phyloP scores from a whole-genome alignment of 2,888 invertebrate genomes.

The Beris chalybata region DNA sequence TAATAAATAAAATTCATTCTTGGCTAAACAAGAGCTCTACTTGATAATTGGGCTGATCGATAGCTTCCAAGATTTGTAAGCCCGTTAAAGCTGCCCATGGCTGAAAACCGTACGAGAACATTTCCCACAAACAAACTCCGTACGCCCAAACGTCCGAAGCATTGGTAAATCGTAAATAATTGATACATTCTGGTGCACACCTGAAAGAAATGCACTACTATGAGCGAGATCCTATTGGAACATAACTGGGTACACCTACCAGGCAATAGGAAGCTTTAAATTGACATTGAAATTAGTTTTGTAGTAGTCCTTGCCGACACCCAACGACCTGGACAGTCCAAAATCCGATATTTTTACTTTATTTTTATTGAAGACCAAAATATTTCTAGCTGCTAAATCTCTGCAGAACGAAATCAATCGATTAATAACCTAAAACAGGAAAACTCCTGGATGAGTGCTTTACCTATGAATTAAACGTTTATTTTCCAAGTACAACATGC shows the following conservation, averaged over 20 bases:
- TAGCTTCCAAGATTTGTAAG: slow-evolving; percentile 91
- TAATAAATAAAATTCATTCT: background rate
- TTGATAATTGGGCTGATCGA: slow-evolving; percentile 89
- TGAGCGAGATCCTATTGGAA: slow-evolving; percentile 4
- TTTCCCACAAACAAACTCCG: slow-evolving; percentile 98
- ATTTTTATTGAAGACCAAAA: slow-evolving; percentile 93
- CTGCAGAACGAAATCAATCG: slow-evolving; percentile 54
- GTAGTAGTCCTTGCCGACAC: slow-evolving; percentile 98
- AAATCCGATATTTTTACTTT: slow-evolving; percentile 99
- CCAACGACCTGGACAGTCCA: slow-evolving; percentile 91
- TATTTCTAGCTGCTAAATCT: slow-evolving; percentile 96
- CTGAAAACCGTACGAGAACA: slow-evolving; percentile 98
- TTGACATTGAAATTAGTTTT: slow-evolving; percentile 98
- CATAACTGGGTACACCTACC: slow-evolving; percentile 62
- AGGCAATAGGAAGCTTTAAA: slow-evolving; percentile 95
- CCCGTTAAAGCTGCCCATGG: slow-evolving; percentile 96
- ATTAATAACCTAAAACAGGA: background rate
- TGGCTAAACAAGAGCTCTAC: slow-evolving; percentile 48
- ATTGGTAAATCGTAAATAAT: slow-evolving; percentile 92
- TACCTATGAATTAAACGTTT: slow-evolving; percentile 94
- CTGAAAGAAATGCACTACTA: slow-evolving; percentile 51
- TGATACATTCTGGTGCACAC: slow-evolving; percentile 98
- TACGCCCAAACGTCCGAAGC: slow-evolving; percentile 98
- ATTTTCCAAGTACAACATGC: slow-evolving; percentile 96
- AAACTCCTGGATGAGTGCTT: slow-evolving; percentile 14